These are phyloP conservation scores for Gnatocerus cornutus DNA, from an alignment of 2,888 invertebrate species.

Conservation along the genomic window DNA sequence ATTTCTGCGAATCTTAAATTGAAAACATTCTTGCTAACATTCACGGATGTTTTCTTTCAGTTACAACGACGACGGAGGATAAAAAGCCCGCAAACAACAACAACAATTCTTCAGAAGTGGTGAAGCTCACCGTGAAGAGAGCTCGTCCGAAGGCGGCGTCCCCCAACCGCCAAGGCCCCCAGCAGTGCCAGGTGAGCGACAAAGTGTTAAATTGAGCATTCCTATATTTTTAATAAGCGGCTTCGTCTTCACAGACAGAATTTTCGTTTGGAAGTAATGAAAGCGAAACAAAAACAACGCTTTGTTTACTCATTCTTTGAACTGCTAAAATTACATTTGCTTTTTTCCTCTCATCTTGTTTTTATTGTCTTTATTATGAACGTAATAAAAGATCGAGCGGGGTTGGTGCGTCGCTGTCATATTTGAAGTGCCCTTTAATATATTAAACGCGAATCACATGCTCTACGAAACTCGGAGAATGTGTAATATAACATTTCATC, in stretches of 20 bases:
- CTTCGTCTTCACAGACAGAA: conserved; percentile 3
- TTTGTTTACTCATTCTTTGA: conserved; percentile 43
- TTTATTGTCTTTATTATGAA: conserved; percentile 51
- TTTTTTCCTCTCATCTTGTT: conserved; percentile 42
- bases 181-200: conserved; percentile 88
- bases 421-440: conserved; percentile 56
- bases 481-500: conserved; percentile 56
- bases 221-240: conserved; percentile 3
- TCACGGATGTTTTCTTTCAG: conserved; percentile 60
- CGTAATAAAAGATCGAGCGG: conserved; percentile 47
- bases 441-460: conserved; percentile 60
- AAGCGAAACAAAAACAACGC: conserved; percentile 40
- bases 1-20: too few relatives aligned
- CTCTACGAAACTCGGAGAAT: conserved; percentile 55
- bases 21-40: too few relatives aligned
- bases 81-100: conserved; percentile 68
- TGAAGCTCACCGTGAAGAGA: conserved; percentile 78
- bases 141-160: conserved; percentile 90
- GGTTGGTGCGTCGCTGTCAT: conserved; percentile 48
- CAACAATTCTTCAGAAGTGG: conserved; percentile 70
- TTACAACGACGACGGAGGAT: conserved; percentile 71
- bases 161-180: conserved; percentile 92
- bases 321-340: conserved; percentile 48
- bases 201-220: background rate
- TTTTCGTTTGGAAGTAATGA: conserved; percentile 22